phyloP scores from a whole-genome alignment of 2,113 vertebrate species.

The Pterophyllum scalare region DNA sequence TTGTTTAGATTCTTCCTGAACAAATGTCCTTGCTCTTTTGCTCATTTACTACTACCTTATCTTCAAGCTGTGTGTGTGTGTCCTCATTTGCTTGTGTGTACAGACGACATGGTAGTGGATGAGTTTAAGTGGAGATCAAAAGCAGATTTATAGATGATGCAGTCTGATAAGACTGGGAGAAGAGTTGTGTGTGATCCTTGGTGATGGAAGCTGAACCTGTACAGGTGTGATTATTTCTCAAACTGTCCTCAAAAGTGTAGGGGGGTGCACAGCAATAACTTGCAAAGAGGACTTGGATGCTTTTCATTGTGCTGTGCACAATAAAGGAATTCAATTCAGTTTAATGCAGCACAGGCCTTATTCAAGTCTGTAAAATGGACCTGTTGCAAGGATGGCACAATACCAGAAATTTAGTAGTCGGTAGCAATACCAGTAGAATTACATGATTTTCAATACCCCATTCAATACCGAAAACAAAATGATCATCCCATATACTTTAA shows the following conservation, averaged over 20 bases:
- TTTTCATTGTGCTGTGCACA: neutral
- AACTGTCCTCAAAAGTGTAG: neutral
- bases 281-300: neutral
- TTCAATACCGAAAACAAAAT: too few relatives aligned
- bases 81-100: neutral
- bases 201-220: neutral
- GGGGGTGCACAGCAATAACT: neutral
- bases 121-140: conserved; percentile 7
- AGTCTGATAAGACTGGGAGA: conserved; percentile 9
- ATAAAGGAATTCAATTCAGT: neutral
- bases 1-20: neutral
- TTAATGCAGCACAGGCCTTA: neutral
- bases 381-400: neutral
- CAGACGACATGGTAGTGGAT: neutral
- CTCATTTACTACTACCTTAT: neutral
- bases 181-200: conserved; percentile 9
- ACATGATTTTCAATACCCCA: too few relatives aligned
- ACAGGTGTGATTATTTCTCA: neutral
- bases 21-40: neutral
- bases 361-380: neutral
- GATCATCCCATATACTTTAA: too few relatives aligned
- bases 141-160: conserved; percentile 14
- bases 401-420: too few relatives aligned
- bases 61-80: neutral
- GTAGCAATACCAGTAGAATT: too few relatives aligned